A percentile compares a stretch with the other conserved stretches of the same genome.
These are phyloP conservation scores for Apogon hyalosoma DNA, from an alignment of 2,797 vertebrate genomes.

Conservation along the genomic window DNA sequence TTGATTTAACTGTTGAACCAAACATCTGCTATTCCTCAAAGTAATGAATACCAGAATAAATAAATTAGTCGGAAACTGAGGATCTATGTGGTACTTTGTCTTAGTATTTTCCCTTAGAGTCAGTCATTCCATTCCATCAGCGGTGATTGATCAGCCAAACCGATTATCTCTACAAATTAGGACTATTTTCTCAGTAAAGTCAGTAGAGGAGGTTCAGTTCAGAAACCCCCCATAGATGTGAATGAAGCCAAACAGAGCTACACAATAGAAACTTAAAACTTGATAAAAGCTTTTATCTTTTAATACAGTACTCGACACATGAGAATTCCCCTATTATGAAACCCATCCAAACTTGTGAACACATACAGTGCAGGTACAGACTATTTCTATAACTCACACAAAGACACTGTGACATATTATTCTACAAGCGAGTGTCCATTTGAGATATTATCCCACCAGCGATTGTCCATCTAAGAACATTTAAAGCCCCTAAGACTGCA, in stretches of 20 bases:
- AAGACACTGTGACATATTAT: constrained; percentile 60
- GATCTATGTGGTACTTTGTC: too few species aligned
- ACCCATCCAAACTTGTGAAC: constrained; percentile 1
- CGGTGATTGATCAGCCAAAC: too few species aligned
- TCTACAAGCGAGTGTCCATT: constrained; percentile 52
- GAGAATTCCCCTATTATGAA: constrained; percentile 12
- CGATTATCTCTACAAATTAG: too few species aligned
- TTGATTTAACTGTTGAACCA: too few species aligned
- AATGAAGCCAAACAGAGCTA: constrained; percentile 35
- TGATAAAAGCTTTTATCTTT: constrained; percentile 26
- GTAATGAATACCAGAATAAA: too few species aligned
- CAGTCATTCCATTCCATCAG: too few species aligned
- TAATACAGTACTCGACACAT: constrained; percentile 17
- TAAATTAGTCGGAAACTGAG: too few species aligned
- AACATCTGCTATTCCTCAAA: too few species aligned
- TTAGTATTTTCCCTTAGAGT: too few species aligned
- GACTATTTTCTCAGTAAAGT: too few species aligned
- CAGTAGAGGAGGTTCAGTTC: background rate
- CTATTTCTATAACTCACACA: constrained; percentile 39
- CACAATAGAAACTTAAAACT: constrained; percentile 20
- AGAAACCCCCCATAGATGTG: constrained; percentile 30
- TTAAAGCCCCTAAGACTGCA: constrained; percentile 60
- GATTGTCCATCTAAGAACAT: constrained; percentile 69
- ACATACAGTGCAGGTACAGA: constrained; percentile 1
- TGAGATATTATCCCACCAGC: constrained; percentile 56